Evolutionary conservation across 2,888 invertebrate species (phyloP).

Genomic region (Pseudoips prasinana): DNA sequence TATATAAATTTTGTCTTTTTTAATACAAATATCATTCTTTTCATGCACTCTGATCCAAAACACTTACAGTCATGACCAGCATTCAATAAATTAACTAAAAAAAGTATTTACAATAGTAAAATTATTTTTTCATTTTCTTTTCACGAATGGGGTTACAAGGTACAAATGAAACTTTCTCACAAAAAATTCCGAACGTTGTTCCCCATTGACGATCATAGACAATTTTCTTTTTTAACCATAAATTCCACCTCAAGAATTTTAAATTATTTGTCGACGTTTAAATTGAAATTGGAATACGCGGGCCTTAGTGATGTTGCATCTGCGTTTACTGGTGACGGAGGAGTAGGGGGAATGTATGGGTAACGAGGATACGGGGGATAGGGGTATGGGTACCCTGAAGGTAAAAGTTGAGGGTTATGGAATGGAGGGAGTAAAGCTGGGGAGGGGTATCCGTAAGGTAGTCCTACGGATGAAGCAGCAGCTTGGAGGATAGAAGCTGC

Average conservation of each 20-base stretch:
- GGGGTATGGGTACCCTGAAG: slow-evolving; percentile 81
- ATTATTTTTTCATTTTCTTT: neutral
- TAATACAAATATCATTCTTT: slow-evolving; percentile 16
- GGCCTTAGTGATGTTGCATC: slow-evolving; percentile 71
- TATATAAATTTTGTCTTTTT: slow-evolving; percentile 27
- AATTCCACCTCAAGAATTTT: too few relatives aligned
- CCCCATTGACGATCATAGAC: too few relatives aligned
- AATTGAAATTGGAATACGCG: slow-evolving; percentile 72
- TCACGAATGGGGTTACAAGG: too few relatives aligned
- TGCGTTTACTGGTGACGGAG: slow-evolving; percentile 68
- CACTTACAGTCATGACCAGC: slow-evolving; percentile 21
- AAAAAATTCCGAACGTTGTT: too few relatives aligned
- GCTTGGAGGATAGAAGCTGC: slow-evolving; percentile 96
- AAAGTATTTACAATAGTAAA: slow-evolving; percentile 26
- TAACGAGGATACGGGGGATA: slow-evolving; percentile 77
- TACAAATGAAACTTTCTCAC: too few relatives aligned
- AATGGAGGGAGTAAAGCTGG: slow-evolving; percentile 82
- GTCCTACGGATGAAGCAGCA: slow-evolving; percentile 87
- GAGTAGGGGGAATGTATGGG: slow-evolving; percentile 80
- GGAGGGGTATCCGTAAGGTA: slow-evolving; percentile 83
- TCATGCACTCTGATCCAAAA: slow-evolving; percentile 16
- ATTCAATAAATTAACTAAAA: slow-evolving; percentile 38
- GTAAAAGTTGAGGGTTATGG: slow-evolving; percentile 81
- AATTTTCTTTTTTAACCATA: slow-evolving; percentile 19
- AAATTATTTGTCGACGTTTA: slow-evolving; percentile 71